Conservation (phyloP, 2,113 vertebrate species). For the Petaurus breviceps region DNA sequence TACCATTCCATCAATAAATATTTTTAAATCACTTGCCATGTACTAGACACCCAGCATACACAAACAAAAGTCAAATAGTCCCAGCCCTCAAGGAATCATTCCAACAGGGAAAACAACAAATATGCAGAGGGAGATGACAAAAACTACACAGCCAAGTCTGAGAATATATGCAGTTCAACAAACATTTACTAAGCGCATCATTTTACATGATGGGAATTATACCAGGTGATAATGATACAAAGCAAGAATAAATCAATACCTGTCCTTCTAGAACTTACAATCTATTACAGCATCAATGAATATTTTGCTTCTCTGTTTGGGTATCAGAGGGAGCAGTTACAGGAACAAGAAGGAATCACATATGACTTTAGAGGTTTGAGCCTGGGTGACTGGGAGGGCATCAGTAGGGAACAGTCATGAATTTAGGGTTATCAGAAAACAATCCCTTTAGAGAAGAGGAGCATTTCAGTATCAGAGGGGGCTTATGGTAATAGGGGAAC, state of each 20-base stretch:
- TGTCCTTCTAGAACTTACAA: background rate
- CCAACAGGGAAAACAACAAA: background rate
- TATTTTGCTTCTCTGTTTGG: background rate
- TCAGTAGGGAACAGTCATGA: no score
- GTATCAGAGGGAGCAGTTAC: background rate
- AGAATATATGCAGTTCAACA: background rate
- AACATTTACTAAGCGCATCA: background rate
- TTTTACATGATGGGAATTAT: background rate
- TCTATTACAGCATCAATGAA: background rate
- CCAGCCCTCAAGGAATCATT: background rate
- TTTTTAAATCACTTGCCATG: background rate
- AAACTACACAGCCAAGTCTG: background rate
- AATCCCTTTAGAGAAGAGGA: background rate
- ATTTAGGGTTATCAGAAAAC: background rate
- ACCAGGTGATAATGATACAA: background rate
- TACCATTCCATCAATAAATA: background rate
- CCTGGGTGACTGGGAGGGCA: background rate
- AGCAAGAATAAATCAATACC: background rate
- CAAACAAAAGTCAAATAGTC: background rate
- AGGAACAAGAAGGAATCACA: no score
- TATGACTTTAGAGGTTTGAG: background rate
- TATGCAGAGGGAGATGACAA: background rate
- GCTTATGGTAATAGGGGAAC: background rate
- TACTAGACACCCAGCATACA: background rate
- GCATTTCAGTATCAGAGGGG: background rate